Base-by-base conservation (phyloP, 2,888 invertebrate genomes). In the Gnatocerus cornutus region DNA sequence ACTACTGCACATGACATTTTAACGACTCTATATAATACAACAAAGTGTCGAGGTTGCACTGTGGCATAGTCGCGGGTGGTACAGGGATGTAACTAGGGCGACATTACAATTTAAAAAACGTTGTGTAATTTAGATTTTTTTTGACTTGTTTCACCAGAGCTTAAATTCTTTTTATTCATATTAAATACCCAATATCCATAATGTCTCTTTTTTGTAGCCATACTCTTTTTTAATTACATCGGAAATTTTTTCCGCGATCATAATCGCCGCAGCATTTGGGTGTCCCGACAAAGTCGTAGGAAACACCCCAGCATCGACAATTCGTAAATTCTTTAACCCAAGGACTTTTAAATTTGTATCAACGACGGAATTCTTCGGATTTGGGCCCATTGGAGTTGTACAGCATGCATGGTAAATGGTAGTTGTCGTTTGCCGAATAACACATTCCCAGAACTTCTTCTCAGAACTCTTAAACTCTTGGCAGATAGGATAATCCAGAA, bases 291-390 rank as follows among this genome's bases (percentile, higher is more conserved):
- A 82, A 1, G 90, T 87, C 4, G 86, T 81, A 0, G 91, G 91
- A 74, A 89, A 88, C 39, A 92, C 83, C 71, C 92, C 90, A 1
- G 90, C 88, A 79, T 91, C 91, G 0, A 86, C 90, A 0, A 91
- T 90, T 2, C 91, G 86, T 27, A 91, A 80, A 1, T 84, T 83
- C 0, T 85, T 76, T 4, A 90, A 81, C 1, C 90, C 90, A 72
- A 88, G 85, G 0, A 91, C 90, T 71, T 87, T 85, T 8, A 90
- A 80, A 73, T 88, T 86, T 0, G 88, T 86, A 79, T 89, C 88
- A 0, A 91, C 90, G 2, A 90, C 89, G 0, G 88, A 86, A 0
- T 84, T 81, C 73, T 87, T 86, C 3, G 75, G 77, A 8, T 76
- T 56, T 0, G 86, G 85, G 0, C 88, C 88, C 89, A 89, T 89